Evolutionary conservation across 2,797 vertebrate genomes (phyloP), one percentile per base, ranked within the genome.

Genomic region (Rousettus madagascariensis): DNA sequence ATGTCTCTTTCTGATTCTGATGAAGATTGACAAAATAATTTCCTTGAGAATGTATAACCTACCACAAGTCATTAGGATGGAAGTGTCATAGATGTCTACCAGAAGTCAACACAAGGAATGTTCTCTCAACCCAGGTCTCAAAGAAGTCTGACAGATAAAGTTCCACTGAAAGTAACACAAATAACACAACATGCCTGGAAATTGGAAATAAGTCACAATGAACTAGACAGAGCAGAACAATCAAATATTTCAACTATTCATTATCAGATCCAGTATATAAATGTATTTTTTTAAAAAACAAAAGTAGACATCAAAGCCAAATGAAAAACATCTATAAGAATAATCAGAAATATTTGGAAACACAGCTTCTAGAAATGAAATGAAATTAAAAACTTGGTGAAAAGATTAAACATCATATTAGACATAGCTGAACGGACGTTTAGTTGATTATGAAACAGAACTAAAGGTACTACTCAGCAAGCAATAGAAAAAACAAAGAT

Each of bases 11-110:
- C 22, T 74, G 59, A 84, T 43, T 63, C 41, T 66, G 17, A 43
- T 49, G 15, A 57, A 94, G 15, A 74, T 55, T 69, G 13, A 84
- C 55, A 83, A 90, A 93, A 89, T 41, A 83, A 68, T 79, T 86
- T 90, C 55, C 55, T 89, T 83, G 26, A 95, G 53, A 94, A 86
- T 61, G 8, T 68, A 61, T 53, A 84, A 78, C 30, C 20, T 63
- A 46, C 51, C 86, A 80, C 51, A 83, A 43, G 22, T 30, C 41
- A 26, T 49, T 61, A 51, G 6, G 2, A n/a, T 95, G 41, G 43
- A 84, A 55, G n/a, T 53, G 1, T 49, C 36, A 41, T 30, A 49
- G 9, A 43, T 74, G 19, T 80, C 36, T 61, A 75, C 19, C n/a
- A 68, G 6, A 89, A 51, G 12, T n/a, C 80, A 95, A 61, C 36